A percentile compares a stretch with the other conserved stretches of the same genome.
These are phyloP conservation scores for Synanthedon andrenaeformis DNA, from an alignment of 2,888 invertebrate species.

Conservation along the genomic window DNA sequence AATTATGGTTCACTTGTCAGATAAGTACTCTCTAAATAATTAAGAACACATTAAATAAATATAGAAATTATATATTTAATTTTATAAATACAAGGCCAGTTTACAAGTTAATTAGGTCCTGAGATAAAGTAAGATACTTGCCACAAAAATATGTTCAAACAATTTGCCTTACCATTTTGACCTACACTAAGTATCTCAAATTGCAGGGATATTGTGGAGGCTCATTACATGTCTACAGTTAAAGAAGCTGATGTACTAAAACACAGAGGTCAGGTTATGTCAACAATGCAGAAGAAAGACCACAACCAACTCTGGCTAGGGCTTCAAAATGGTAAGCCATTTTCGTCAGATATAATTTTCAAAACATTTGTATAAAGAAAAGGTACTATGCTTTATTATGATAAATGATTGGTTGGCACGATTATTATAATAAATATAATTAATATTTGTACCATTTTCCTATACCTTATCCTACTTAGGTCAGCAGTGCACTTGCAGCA, in stretches of 20 bases:
- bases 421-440: not conserved
- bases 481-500: too few relatives aligned
- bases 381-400: not conserved
- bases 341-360: not conserved
- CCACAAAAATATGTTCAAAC: too few relatives aligned
- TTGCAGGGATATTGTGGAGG: slow-evolving; percentile 88
- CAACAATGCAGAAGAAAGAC: slow-evolving; percentile 95
- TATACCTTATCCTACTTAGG: too few relatives aligned
- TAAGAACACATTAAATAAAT: not conserved
- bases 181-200: not conserved
- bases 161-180: too few relatives aligned
- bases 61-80: too few relatives aligned
- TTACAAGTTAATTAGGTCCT: too few relatives aligned
- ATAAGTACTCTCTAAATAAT: not conserved
- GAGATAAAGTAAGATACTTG: too few relatives aligned
- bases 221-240: slow-evolving; percentile 93
- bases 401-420: not conserved
- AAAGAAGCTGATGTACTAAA: slow-evolving; percentile 99
- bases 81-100: not conserved
- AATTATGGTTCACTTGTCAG: not conserved
- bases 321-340: slow-evolving; percentile 82
- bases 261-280: slow-evolving; percentile 90
- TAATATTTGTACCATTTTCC: too few relatives aligned
- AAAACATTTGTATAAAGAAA: not conserved
- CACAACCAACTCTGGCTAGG: slow-evolving; percentile 97